Evolutionary conservation across 1,140 invertebrate species (phyloP).

Genomic region (Stegodyphus dumicola): DNA sequence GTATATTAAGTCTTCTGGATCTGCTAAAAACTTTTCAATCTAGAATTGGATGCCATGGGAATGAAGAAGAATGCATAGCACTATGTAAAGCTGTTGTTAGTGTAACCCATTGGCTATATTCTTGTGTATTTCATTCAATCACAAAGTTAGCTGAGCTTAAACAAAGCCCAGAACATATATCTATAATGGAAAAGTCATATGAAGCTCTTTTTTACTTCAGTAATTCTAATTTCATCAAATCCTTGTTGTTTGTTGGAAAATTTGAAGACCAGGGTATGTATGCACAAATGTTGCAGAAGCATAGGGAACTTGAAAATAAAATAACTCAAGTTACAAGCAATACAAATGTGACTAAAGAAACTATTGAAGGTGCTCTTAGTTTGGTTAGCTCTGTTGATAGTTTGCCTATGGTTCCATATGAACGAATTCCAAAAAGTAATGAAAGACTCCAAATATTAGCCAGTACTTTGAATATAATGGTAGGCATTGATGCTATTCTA

Average conservation of each 20-base stretch:
- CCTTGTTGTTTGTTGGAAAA: slow-evolving; percentile 69
- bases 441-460: slow-evolving; percentile 15
- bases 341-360: slow-evolving; percentile 58
- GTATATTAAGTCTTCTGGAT: slow-evolving; percentile 85
- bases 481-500: slow-evolving; percentile 74
- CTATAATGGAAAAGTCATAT: slow-evolving; percentile 68
- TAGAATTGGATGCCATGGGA: slow-evolving; percentile 65
- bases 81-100: slow-evolving; percentile 67
- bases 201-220: slow-evolving; percentile 67
- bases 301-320: slow-evolving; percentile 61
- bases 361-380: slow-evolving; percentile 55
- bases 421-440: slow-evolving; percentile 8
- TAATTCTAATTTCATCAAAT: slow-evolving; percentile 66
- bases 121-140: slow-evolving; percentile 65
- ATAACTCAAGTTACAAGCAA: slow-evolving; percentile 43
- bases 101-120: slow-evolving; percentile 67
- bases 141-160: slow-evolving; percentile 64
- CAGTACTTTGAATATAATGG: slow-evolving; percentile 52
- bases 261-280: slow-evolving; percentile 67
- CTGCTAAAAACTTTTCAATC: slow-evolving; percentile 75
- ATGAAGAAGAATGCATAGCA: slow-evolving; percentile 67
- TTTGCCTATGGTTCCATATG: slow-evolving; percentile 26
- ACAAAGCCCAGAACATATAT: slow-evolving; percentile 64
- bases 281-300: slow-evolving; percentile 61
- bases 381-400: slow-evolving; percentile 53